Evolutionary conservation across 2,113 vertebrate genomes (phyloP), one percentile per base, ranked within the genome.

Genomic region (Otolemur garnettii): DNA sequence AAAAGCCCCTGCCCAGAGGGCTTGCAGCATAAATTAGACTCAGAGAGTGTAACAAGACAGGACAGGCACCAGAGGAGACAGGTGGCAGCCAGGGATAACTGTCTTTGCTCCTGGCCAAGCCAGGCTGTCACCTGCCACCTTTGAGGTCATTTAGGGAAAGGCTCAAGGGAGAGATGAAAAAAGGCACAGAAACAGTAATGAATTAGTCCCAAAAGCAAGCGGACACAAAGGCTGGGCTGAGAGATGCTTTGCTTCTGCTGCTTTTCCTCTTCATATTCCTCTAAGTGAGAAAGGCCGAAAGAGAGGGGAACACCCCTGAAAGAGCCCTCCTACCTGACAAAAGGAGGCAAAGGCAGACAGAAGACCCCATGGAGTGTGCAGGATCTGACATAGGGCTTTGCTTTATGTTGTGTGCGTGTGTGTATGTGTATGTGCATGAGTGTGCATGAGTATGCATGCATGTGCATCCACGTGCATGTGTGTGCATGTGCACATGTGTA

Each of bases 51-150:
- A 22, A 89, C 96, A 95, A 95, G 92, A 90, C 66, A 68, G 96
- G 83, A 66, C 96, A 96, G 87, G 97, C 69, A 71, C 33, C 71
- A 30, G 0, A 74, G 77, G 86, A 97, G 84, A 77, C 84, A 97
- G 90, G 96, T 87, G 96, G 80, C 90, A 81, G 87, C 90, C 77
- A 74, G 59, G 45, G 92, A 81, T 93, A 86, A 91, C 97, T 90
- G 86, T 94, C 89, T 96, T 93, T 96, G 85, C 93, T 95, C 57
- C 75, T 62, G 38, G 74, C 77, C 82, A 94, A 93, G 45, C n/a
- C 79, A 95, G 57, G 77, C 78, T 92, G 94, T 93, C 87, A 96
- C 95, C 87, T 92, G 81, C 80, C 80, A 93, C 92, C 45, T 93
- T 77, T 2, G 2, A 87, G 79, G 59, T 62, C 90, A 42, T 83